These are phyloP conservation scores for Diglossa cyanea DNA, from an alignment of 2,797 vertebrate genomes.

Conservation along the genomic window DNA sequence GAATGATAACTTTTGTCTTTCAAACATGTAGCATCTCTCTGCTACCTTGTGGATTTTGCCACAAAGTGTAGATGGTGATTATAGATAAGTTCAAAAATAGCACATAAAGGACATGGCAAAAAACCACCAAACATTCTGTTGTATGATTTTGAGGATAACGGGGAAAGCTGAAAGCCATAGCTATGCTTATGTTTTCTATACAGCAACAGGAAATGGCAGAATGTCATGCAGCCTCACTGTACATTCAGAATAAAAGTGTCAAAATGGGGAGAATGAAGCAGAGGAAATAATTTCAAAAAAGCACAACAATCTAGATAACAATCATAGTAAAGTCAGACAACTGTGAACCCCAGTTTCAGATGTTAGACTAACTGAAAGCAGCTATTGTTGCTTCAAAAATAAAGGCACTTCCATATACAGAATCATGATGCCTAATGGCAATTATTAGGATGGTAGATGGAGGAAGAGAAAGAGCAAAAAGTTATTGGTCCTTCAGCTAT, in stretches of 20 bases:
- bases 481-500: neutral
- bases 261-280: constrained; percentile 11
- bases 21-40: constrained; percentile 23
- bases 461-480: neutral
- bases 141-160: constrained; percentile 34
- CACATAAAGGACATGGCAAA: neutral
- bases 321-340: neutral
- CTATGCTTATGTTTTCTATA: neutral
- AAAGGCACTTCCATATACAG: constrained; percentile 9
- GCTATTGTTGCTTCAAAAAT: neutral
- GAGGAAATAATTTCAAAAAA: constrained; percentile 17
- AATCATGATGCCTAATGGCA: neutral
- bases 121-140: neutral
- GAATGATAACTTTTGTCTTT: neutral
- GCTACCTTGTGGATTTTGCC: neutral
- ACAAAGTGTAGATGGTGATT: neutral
- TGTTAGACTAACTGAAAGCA: constrained; percentile 21
- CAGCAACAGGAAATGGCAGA: constrained; percentile 9
- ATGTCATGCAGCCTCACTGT: neutral
- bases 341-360: neutral
- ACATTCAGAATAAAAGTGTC: constrained; percentile 1
- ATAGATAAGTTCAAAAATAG: constrained; percentile 20
- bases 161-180: constrained; percentile 9
- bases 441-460: neutral
- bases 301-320: constrained; percentile 25